Conservation (phyloP, 2,888 invertebrate genomes). For the Drosophila sordidapex region DNA sequence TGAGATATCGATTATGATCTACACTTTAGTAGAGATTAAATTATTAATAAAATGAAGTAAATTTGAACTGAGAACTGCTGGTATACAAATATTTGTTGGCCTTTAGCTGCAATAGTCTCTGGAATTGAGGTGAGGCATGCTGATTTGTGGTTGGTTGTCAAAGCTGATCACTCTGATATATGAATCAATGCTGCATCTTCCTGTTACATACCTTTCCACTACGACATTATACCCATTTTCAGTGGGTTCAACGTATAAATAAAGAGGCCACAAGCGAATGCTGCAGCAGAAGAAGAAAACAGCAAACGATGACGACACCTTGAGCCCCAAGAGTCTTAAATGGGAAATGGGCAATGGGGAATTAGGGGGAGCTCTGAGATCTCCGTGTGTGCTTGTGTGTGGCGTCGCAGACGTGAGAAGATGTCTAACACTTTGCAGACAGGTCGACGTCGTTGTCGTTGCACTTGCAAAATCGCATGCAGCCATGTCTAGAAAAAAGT, state of each 20-base stretch:
- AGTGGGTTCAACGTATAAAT: background rate
- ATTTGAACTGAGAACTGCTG: background rate
- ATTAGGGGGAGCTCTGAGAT: slow-evolving; percentile 19
- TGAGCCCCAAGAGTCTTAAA: slow-evolving; percentile 13
- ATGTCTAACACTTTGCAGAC: slow-evolving; percentile 81
- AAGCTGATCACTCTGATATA: background rate
- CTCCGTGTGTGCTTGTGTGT: slow-evolving; percentile 32
- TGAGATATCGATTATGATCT: background rate
- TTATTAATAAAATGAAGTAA: background rate
- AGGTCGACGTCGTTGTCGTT: slow-evolving; percentile 65
- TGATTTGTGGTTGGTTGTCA: background rate
- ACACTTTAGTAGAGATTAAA: too few relatives aligned
- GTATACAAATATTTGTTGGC: background rate
- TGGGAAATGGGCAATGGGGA: slow-evolving; percentile 27
- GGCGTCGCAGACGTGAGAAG: slow-evolving; percentile 75
- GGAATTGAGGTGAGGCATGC: background rate
- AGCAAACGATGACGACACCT: slow-evolving; percentile 71
- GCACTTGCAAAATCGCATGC: slow-evolving; percentile 77
- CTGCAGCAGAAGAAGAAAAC: slow-evolving; percentile 24
- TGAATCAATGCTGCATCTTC: background rate
- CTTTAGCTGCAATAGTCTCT: background rate
- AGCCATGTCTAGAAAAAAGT: slow-evolving; percentile 33
- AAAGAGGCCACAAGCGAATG: slow-evolving; percentile 19
- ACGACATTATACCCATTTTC: background rate
- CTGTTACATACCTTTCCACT: slow-evolving; percentile 1